Conservation (phyloP, 2,888 invertebrate species). For the Podabrus alpinus region DNA sequence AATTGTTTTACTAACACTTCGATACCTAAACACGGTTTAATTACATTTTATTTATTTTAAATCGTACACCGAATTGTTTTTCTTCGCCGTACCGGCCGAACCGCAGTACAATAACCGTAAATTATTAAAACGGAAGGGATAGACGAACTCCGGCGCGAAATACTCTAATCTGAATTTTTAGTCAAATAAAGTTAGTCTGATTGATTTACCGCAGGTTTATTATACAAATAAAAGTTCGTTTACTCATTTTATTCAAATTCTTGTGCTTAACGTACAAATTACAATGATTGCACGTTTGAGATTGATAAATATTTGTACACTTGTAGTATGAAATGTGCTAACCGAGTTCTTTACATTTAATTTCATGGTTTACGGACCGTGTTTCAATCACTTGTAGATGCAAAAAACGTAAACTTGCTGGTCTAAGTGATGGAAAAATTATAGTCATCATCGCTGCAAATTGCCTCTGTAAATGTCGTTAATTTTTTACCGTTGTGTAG, state of each 20-base stretch:
- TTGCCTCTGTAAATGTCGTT: slow-evolving; percentile 41
- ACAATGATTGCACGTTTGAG: background rate
- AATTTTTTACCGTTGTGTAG: slow-evolving; percentile 37
- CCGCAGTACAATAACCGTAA: no score
- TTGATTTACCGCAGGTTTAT: background rate
- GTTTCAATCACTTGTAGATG: slow-evolving; percentile 37
- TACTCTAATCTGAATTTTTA: background rate
- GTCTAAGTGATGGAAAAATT: slow-evolving; percentile 42
- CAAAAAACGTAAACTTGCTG: slow-evolving; percentile 37
- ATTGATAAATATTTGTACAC: background rate
- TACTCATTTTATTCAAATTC: background rate
- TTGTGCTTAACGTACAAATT: background rate
- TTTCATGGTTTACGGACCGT: slow-evolving; percentile 44
- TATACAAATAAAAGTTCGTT: background rate
- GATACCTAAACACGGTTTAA: background rate
- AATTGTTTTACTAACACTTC: background rate
- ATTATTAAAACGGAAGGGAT: no score
- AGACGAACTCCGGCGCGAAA: background rate
- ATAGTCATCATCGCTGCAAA: slow-evolving; percentile 41
- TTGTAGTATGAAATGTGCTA: slow-evolving; percentile 5
- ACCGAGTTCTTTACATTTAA: slow-evolving; percentile 36
- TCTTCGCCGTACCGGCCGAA: no score
- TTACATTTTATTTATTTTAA: no score
- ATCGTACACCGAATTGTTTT: background rate
- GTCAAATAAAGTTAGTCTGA: background rate